Percentiles rank a stretch among this genome's conserved stretches.
Conservation (phyloP, 2,797 vertebrate genomes). For the Hydrophis major region DNA sequence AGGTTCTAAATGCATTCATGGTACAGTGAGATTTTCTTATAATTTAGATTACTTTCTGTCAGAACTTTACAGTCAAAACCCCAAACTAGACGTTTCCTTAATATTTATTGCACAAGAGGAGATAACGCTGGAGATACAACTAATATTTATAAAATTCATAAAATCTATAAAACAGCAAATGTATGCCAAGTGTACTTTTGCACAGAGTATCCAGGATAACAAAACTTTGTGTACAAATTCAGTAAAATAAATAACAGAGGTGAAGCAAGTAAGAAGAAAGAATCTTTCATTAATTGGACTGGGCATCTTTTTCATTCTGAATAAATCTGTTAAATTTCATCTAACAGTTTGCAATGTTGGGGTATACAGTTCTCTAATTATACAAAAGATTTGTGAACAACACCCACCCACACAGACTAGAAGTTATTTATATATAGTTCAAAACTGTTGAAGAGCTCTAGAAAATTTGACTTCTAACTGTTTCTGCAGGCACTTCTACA, state of each 20-base stretch:
- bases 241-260: neutral
- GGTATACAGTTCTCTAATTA: neutral
- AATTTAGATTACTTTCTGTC: neutral
- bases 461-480: neutral
- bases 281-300: neutral
- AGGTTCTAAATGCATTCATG: neutral
- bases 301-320: neutral
- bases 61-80: neutral
- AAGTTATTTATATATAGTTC: neutral
- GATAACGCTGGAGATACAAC: neutral
- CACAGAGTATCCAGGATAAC: neutral
- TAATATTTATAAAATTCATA: neutral
- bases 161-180: neutral
- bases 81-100: neutral
- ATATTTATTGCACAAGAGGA: neutral
- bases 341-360: neutral
- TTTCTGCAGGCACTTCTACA: neutral
- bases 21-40: neutral
- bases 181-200: neutral
- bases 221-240: neutral
- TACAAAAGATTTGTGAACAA: neutral
- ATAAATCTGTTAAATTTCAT: neutral
- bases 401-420: neutral
- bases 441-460: neutral
- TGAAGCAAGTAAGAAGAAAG: neutral